Conservation (phyloP, 1,140 invertebrate species). For the Gonioctena quinquepunctata region DNA sequence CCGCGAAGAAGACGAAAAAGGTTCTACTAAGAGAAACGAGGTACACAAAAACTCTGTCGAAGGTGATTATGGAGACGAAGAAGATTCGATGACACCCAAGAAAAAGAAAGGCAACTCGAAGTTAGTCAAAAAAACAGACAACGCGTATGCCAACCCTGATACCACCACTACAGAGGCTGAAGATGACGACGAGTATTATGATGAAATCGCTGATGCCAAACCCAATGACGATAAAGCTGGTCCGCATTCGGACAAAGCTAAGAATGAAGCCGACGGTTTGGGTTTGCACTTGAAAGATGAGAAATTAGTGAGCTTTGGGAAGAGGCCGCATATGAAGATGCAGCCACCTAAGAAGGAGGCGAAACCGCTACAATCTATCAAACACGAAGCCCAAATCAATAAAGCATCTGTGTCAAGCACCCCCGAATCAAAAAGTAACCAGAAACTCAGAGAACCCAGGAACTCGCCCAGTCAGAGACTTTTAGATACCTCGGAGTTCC, state of each 20-base stretch:
- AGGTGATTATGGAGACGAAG: conserved; percentile 32
- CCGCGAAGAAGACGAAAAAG: not conserved
- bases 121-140: conserved; percentile 25
- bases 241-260: not conserved
- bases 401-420: not conserved
- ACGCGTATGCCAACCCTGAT: conserved; percentile 16
- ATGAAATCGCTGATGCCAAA: conserved; percentile 19
- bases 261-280: not conserved
- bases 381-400: not conserved
- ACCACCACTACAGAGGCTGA: conserved; percentile 22
- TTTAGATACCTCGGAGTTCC: not conserved
- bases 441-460: not conserved
- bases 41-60: conserved; percentile 26
- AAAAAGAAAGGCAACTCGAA: conserved; percentile 10
- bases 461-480: conserved; percentile 1
- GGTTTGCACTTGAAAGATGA: not conserved
- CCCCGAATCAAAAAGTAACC: not conserved
- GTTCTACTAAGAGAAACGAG: not conserved
- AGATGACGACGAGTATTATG: conserved; percentile 30
- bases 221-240: not conserved
- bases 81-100: conserved; percentile 17
- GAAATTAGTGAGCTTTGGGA: not conserved
- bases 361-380: not conserved
- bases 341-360: not conserved
- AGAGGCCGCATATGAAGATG: not conserved